Evolutionary conservation across 2,113 vertebrate species (phyloP), one percentile per base, ranked within the genome.

Genomic region (Sapayoa aenigma): DNA sequence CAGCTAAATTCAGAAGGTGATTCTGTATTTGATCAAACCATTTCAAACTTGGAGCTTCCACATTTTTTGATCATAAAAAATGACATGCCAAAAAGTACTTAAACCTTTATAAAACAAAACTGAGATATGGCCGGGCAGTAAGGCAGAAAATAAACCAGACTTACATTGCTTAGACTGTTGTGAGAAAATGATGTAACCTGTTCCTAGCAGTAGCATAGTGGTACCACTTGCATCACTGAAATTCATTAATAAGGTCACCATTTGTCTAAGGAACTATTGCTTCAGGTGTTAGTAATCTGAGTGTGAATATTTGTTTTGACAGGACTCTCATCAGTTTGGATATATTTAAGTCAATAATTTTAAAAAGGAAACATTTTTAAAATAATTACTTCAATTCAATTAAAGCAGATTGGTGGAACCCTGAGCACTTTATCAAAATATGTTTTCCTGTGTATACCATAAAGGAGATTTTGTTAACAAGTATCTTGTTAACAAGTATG

Each of bases 241-340:
- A 91, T 83, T 82, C 46, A 65, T 79, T 84, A 87, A 63, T 89
- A 92, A 90, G 83, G 60, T 96, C 69, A 87, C 25, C 6, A 47
- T 92, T 93, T 90, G 80, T 84, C 62, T 82, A 46, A 84, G 83
- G 83, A 93, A 25, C 20, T 60, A 19, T 60, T 78, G 56, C 56
- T 92, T 89, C 85, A 68, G 31, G 56, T 90, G 65, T 72, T 81
- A 72, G 67, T 52, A 90, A 93, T 77, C 71, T 39, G 53, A 81
- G 11, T 41, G 14, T 74, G 92, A 86, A 74, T 72, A 87, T 93
- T 81, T 95, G 60, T 89, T 92, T 84, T 84, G 46, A 63, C 73
- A 84, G 58, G 13, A 62, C 49, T 75, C 72, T 92, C 31, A 73
- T 56, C 62, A 58, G 31, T 69, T 78, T 94, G n/a, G 60, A 68